Base-by-base conservation (phyloP, 2,888 invertebrate genomes). In the Thereva unica region DNA sequence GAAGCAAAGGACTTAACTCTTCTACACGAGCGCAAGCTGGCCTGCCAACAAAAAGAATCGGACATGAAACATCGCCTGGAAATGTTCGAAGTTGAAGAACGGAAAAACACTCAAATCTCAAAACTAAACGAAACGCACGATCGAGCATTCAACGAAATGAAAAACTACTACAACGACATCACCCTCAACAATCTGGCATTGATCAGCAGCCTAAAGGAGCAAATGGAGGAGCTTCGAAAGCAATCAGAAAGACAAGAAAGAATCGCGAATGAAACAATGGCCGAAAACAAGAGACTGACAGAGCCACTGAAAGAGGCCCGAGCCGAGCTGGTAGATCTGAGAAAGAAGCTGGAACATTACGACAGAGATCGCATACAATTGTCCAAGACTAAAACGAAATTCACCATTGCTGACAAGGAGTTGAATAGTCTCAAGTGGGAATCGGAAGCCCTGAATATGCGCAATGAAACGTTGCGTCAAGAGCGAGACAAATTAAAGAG, bases 121-220 rank as follows among this genome's bases (percentile, higher is more conserved):
- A 89, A 89, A 45, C 80, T 97, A 68, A 91, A 92, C 71, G 84
- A 86, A 42, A 88, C 90, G 74, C 95, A 97, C 76, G 93, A 94
- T 70, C 87, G 87, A 73, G 90, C 93, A 0, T 93, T 95, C 77
- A 85, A 87, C 50, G 93, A 96, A 78, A 89, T 97, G 82, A 96
- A 95, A 78, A 92, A 91, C 79, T 97, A 96, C 81, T 97, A 96
- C 76, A 95, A 95, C 75, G 95, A 96, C 74, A 95, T 97, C 63
- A 95, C 95, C 0, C 83, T 95, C 9, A 96, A 96, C 78, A 97
- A 97, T 81, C 83, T 97, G 71, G 92, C 94, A 0, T 83, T 97
- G 2, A 96, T 97, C 68, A 91, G 91, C 76, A 92, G 92, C 72
- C 83, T 97, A 42, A 97, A 96, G 83, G 91, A 92, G 74, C 90